Percentiles rank a stretch among this genome's conserved stretches.
phyloP scores from a whole-genome alignment of 1,140 invertebrate species.

The Zaprionus lachaisei region DNA sequence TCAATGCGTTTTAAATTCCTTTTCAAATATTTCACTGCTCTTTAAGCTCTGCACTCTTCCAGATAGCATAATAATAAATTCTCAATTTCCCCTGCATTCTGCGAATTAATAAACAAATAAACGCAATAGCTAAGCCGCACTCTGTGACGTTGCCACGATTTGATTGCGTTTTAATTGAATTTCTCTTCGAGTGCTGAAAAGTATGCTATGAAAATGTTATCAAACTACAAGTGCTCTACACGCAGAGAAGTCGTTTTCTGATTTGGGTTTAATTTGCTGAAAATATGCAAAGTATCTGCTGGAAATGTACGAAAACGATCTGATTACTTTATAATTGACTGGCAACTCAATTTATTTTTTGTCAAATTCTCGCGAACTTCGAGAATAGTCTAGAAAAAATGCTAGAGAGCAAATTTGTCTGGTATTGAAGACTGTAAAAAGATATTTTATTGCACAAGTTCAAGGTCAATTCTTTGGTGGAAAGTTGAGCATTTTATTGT shows the following conservation, averaged over 20 bases:
- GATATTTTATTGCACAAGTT: background rate
- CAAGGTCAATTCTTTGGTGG: background rate
- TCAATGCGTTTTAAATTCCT: slow-evolving; percentile 1
- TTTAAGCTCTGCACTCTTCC: background rate
- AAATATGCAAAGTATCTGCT: background rate
- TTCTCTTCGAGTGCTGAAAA: slow-evolving; percentile 24
- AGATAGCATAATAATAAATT: background rate
- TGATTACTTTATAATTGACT: slow-evolving; percentile 3
- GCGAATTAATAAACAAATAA: slow-evolving; percentile 14
- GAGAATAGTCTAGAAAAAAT: background rate
- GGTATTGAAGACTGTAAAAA: background rate
- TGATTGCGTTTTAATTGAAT: slow-evolving; percentile 41
- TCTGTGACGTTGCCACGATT: slow-evolving; percentile 1
- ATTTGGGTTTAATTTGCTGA: background rate
- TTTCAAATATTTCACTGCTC: background rate
- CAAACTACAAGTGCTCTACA: background rate
- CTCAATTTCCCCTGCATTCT: slow-evolving; percentile 5
- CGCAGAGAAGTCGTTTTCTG: background rate
- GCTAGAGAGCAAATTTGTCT: background rate
- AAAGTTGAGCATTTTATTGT: background rate
- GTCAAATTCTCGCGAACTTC: background rate
- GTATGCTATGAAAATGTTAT: slow-evolving; percentile 23
- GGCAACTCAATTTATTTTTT: background rate
- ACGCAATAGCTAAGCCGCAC: slow-evolving; percentile 11
- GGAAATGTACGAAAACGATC: background rate